phyloP scores from a whole-genome alignment of 2,113 vertebrate species.

The Pollachius pollachius region DNA sequence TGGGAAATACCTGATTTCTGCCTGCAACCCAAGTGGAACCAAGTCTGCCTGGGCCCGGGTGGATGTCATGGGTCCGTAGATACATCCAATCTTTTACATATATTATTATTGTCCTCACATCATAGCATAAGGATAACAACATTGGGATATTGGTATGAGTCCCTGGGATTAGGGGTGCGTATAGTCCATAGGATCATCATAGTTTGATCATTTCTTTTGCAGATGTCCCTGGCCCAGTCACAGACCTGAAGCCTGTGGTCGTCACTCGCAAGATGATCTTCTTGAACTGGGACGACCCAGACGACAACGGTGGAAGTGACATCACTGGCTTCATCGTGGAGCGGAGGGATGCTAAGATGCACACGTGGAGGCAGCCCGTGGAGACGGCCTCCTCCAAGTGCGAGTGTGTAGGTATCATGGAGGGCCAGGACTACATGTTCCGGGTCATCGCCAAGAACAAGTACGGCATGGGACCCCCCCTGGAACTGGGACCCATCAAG shows the following conservation, averaged over 20 bases:
- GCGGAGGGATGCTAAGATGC: conserved; percentile 89
- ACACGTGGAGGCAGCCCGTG: conserved; percentile 90
- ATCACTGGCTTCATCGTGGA: conserved; percentile 91
- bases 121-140: too few species aligned
- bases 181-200: too few species aligned
- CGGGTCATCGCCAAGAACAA: conserved; percentile 95
- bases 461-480: conserved; percentile 86
- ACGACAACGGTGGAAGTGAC: conserved; percentile 93
- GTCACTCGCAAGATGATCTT: conserved; percentile 97
- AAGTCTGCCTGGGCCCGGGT: conserved; percentile 85
- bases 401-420: conserved; percentile 91
- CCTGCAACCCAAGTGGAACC: conserved; percentile 87
- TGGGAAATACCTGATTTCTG: conserved; percentile 90
- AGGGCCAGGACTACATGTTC: conserved; percentile 94
- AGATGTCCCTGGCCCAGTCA: conserved; percentile 95
- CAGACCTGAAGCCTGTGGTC: conserved; percentile 94
- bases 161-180: too few species aligned
- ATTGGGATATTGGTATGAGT: too few species aligned
- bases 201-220: not conserved
- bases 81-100: not conserved
- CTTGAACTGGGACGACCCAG: conserved; percentile 96
- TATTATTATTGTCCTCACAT: too few species aligned
- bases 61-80: conserved; percentile 88
- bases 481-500: conserved; percentile 87
- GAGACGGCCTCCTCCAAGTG: conserved; percentile 93